phyloP scores from a whole-genome alignment of 2,113 vertebrate species.

The Sphaerodactylus townsendi region DNA sequence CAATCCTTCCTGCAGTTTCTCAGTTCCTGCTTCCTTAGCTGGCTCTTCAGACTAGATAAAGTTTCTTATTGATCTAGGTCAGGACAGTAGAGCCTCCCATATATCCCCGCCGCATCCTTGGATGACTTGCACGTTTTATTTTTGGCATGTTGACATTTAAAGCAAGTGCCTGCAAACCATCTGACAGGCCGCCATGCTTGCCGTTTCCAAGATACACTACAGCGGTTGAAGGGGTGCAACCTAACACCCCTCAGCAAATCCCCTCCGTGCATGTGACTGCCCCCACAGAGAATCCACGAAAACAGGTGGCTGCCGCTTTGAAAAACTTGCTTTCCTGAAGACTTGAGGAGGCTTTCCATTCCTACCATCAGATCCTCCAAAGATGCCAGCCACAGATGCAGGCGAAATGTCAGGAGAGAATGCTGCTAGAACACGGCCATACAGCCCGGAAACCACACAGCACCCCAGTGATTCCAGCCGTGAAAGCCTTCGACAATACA shows the following conservation, averaged over 20 bases:
- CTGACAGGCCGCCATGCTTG: background rate
- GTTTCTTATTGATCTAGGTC: background rate
- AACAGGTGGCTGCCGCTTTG: background rate
- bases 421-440: too few species aligned
- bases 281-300: background rate
- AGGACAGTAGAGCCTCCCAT: background rate
- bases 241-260: background rate
- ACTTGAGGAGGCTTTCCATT: too few species aligned
- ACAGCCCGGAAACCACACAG: too few species aligned
- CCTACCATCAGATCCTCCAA: too few species aligned
- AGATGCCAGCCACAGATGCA: too few species aligned
- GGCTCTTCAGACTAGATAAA: too few species aligned
- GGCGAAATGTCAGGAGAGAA: too few species aligned
- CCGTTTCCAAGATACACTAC: background rate
- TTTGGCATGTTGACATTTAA: slow-evolving; percentile 33
- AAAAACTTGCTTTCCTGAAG: background rate
- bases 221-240: background rate
- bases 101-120: background rate
- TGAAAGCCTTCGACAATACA: too few species aligned
- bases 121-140: slow-evolving; percentile 26
- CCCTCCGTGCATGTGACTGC: background rate
- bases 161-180: background rate
- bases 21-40: background rate
- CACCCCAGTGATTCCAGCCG: too few species aligned
- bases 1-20: background rate